Evolutionary conservation across 2,888 invertebrate genomes (phyloP).

Genomic region (Trilocha varians): DNA sequence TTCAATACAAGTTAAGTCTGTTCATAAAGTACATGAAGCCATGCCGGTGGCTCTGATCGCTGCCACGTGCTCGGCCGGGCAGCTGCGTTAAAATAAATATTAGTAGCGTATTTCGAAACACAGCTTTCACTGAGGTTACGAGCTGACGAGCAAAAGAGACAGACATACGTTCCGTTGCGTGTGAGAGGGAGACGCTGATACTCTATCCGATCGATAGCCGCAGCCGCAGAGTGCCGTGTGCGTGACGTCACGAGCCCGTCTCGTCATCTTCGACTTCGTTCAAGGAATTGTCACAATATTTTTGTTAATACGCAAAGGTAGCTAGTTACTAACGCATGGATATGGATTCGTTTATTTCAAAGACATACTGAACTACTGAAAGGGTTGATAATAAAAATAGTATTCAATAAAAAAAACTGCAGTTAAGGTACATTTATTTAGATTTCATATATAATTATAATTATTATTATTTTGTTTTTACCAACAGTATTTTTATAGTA

Average conservation of each 20-base stretch:
- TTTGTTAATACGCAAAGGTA: conserved; percentile 14
- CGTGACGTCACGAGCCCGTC: conserved; percentile 67
- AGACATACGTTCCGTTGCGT: conserved; percentile 30
- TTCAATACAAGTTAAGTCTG: background rate
- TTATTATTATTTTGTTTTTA: too few relatives aligned
- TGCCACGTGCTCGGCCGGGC: conserved; percentile 60
- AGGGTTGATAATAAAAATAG: too few relatives aligned
- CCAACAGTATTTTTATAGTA: too few relatives aligned
- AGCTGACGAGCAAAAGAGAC: conserved; percentile 41
- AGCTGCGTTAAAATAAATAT: conserved; percentile 71
- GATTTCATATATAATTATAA: too few relatives aligned
- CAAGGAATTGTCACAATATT: conserved; percentile 66
- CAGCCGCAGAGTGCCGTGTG: conserved; percentile 69
- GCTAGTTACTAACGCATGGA: background rate
- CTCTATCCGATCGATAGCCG: conserved; percentile 69
- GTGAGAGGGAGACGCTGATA: conserved; percentile 51
- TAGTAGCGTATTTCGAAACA: conserved; percentile 69
- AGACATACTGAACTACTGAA: too few relatives aligned
- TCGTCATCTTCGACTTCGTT: conserved; percentile 68
- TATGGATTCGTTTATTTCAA: too few relatives aligned
- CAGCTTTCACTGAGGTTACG: conserved; percentile 50
- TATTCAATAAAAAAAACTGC: too few relatives aligned
- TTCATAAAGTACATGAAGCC: conserved; percentile 2
- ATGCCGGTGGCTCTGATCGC: conserved; percentile 10
- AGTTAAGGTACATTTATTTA: too few relatives aligned